Conservation (phyloP, 2,113 vertebrate species). For the Rana temporaria region DNA sequence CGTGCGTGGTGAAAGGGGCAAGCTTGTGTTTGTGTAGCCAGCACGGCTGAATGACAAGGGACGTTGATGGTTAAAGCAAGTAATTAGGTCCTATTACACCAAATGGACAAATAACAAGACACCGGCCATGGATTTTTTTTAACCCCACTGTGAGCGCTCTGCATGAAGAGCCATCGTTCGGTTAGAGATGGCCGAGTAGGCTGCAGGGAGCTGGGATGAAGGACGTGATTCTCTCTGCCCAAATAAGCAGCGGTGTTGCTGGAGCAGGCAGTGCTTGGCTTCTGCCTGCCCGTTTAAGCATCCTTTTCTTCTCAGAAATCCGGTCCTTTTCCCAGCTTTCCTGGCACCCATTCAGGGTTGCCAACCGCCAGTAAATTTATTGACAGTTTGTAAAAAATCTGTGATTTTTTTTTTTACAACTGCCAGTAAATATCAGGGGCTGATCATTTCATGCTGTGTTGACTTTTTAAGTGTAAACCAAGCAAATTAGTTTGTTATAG, state of each 20-base stretch:
- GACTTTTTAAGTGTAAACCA: too few relatives aligned
- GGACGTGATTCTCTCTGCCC: constrained; percentile 23
- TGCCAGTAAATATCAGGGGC: too few relatives aligned
- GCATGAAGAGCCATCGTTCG: constrained; percentile 7
- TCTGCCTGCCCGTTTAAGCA: not conserved
- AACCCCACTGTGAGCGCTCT: constrained; percentile 21
- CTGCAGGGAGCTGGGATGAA: constrained; percentile 14
- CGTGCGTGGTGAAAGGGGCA: not conserved
- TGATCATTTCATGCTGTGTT: too few relatives aligned
- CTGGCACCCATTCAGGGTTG: not conserved
- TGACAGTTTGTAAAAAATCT: too few relatives aligned
- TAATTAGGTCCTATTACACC: constrained; percentile 7
- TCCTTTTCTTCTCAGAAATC: not conserved
- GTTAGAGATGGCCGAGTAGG: constrained; percentile 1
- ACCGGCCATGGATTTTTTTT: not conserved
- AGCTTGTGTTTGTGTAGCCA: not conserved
- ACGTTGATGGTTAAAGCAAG: not conserved
- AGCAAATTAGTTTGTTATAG: too few relatives aligned
- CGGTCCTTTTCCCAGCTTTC: not conserved
- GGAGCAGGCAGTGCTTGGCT: not conserved
- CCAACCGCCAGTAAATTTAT: too few relatives aligned
- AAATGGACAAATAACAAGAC: constrained; percentile 33
- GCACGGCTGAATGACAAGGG: too few relatives aligned
- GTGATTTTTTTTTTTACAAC: too few relatives aligned
- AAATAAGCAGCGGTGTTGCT: not conserved